Base-by-base conservation (phyloP, 2,113 vertebrate genomes). In the Rana temporaria region DNA sequence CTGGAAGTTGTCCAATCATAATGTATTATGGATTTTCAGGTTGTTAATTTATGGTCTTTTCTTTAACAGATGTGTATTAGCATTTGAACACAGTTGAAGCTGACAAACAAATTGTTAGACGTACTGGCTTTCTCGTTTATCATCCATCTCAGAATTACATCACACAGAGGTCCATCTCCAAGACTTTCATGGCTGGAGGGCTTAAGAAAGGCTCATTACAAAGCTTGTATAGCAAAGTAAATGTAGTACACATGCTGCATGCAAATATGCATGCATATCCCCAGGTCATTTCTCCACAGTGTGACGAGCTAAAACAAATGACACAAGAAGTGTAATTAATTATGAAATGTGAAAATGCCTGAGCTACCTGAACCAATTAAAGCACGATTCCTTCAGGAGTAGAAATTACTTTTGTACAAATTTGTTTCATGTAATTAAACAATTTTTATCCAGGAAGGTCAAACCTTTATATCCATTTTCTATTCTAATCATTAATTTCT, bases 241-340 rank as follows among this genome's bases (percentile, higher is more conserved):
- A 15, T 55, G n/a, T 42, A 75, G 19, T 57, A 75, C 42, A 57
- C 48, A 74, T 75, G 80, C n/a, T 82, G 69, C 57, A 81, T 81
- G 78, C 78, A 81, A 81, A 81, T 71, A 42, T 20, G 8, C n/a
- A 24, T 82, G 16, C 52, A 66, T 82, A 82, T 65, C 62, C 70
- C 62, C 70, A 59, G 80, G 70, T 82, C 60, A 82, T 82, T 82
- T 74, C 62, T 82, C 52, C 62, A 82, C 80, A 75, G 70, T 67
- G 80, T 74, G 60, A 82, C 52, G 48, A 73, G 59, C 80, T 82
- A 66, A 82, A 82, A 82, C 80, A 82, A 74, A 80, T 80, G 66
- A 82, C 80, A 74, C 70, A 82, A 73, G 80, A 74, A 67, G 80
- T 82, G 70, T 82, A 82, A 74, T 82, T 82, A 82, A 82, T 82